Conservation (phyloP, 2,113 vertebrate genomes). For the Macquaria australasica region DNA sequence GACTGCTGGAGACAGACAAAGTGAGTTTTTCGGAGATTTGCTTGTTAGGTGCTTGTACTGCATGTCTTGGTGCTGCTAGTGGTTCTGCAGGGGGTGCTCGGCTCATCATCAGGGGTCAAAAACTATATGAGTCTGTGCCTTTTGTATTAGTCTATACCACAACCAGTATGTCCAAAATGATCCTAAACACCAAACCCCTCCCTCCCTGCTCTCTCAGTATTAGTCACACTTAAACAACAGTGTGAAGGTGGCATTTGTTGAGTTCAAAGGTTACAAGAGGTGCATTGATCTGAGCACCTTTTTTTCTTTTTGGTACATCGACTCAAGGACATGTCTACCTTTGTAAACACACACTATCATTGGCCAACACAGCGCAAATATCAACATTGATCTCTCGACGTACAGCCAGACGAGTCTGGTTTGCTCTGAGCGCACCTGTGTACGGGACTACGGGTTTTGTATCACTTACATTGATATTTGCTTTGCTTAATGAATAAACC, state of each 20-base stretch:
- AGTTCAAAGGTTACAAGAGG: conserved; percentile 1
- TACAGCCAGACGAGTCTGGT: conserved; percentile 24
- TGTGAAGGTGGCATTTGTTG: not conserved
- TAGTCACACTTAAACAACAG: not conserved
- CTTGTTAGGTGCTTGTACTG: too few species aligned
- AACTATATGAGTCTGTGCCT: not conserved
- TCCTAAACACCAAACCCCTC: not conserved
- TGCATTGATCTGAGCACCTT: not conserved
- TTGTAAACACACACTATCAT: conserved; percentile 55
- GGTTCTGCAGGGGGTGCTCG: too few species aligned
- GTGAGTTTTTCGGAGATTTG: not conserved
- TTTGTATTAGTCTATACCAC: not conserved
- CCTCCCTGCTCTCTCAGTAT: not conserved
- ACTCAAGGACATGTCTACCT: conserved; percentile 49
- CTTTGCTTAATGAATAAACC: not conserved
- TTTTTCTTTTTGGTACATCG: not conserved
- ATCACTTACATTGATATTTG: conserved; percentile 1
- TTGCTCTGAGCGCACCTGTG: conserved; percentile 31
- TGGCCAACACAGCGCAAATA: conserved; percentile 57
- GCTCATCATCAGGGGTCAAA: too few species aligned
- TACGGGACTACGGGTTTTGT: not conserved
- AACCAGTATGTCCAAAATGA: not conserved
- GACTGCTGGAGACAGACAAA: not conserved
- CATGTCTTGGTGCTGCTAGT: too few species aligned
- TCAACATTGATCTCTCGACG: conserved; percentile 42